A percentile compares a stretch with the other conserved stretches of the same genome.
Conservation (phyloP, 2,113 vertebrate genomes). For the Pluvianellus socialis region DNA sequence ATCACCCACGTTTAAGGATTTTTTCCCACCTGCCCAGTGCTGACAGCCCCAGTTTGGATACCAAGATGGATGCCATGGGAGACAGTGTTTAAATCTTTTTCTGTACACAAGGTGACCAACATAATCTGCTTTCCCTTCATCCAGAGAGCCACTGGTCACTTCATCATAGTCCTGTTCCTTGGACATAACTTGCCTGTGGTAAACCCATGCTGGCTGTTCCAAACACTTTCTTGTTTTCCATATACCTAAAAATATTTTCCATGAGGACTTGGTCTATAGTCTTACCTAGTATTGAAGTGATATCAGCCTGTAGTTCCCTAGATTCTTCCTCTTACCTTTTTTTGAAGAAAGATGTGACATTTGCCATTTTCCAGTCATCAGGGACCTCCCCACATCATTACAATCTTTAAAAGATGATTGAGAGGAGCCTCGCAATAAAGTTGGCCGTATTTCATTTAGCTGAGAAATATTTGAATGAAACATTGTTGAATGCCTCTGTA, state of each 20-base stretch:
- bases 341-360: not conserved
- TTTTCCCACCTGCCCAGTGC: not conserved
- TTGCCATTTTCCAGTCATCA: not conserved
- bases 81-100: not conserved
- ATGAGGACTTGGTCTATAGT: not conserved
- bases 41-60: not conserved
- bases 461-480: not conserved
- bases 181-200: not conserved
- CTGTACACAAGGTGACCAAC: not conserved
- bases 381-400: not conserved
- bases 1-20: not conserved
- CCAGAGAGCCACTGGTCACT: not conserved
- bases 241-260: not conserved
- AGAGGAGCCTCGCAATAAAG: not conserved
- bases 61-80: not conserved
- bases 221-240: not conserved
- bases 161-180: not conserved
- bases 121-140: not conserved
- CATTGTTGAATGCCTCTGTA: not conserved
- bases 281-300: not conserved
- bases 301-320: not conserved
- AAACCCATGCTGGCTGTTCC: not conserved
- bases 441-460: not conserved
- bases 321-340: not conserved
- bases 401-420: not conserved